These are phyloP conservation scores for Prunella himalayana DNA, from an alignment of 2,113 vertebrate species.

Conservation along the genomic window DNA sequence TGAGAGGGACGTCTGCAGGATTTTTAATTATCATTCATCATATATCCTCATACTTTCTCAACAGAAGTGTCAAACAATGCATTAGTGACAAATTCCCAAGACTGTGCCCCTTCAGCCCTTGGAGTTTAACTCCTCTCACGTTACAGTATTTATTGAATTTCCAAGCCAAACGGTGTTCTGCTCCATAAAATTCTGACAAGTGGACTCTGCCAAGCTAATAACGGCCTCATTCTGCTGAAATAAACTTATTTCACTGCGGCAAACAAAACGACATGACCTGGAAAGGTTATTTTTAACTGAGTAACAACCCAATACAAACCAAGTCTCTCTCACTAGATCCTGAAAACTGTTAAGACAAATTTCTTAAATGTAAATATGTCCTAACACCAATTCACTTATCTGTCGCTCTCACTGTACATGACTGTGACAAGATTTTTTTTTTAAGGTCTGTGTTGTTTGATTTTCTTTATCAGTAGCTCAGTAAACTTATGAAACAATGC, in stretches of 20 bases:
- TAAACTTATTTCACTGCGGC: constrained; percentile 94
- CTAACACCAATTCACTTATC: background rate
- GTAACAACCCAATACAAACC: constrained; percentile 84
- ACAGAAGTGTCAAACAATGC: constrained; percentile 65
- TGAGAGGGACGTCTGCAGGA: background rate
- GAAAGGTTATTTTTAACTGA: constrained; percentile 93
- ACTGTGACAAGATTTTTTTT: background rate
- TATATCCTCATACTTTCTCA: constrained; percentile 43
- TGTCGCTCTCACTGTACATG: background rate
- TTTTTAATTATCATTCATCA: constrained; percentile 57
- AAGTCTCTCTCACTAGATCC: constrained; percentile 65
- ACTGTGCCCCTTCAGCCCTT: constrained; percentile 78
- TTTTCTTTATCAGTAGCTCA: background rate
- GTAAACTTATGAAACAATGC: background rate
- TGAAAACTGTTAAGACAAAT: constrained; percentile 69
- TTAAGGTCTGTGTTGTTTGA: background rate
- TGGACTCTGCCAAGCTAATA: constrained; percentile 90
- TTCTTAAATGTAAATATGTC: constrained; percentile 47
- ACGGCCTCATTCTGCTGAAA: constrained; percentile 91
- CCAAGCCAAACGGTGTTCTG: constrained; percentile 87
- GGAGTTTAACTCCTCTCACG: constrained; percentile 84
- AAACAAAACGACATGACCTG: constrained; percentile 95
- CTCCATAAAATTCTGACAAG: constrained; percentile 93
- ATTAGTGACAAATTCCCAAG: constrained; percentile 70
- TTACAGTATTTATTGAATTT: constrained; percentile 92